phyloP scores from a whole-genome alignment of 2,113 vertebrate species.

The Eulacestoma nigropectus region DNA sequence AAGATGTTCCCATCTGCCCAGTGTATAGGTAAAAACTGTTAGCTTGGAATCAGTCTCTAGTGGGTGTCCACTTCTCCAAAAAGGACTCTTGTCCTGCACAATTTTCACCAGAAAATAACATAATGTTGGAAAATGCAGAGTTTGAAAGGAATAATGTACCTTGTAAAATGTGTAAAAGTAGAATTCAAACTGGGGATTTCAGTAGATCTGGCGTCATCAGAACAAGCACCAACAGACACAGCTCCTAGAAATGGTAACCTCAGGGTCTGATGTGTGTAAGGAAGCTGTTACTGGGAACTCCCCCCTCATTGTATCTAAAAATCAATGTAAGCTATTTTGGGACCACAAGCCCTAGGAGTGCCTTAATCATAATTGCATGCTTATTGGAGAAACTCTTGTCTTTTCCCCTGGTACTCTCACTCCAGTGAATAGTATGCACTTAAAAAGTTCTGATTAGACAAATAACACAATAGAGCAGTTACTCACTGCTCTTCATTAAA shows the following conservation, averaged over 20 bases:
- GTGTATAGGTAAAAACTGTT: constrained; percentile 78
- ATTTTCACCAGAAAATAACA: neutral
- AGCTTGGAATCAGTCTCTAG: neutral
- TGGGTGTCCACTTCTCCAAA: neutral
- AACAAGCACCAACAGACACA: neutral
- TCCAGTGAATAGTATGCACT: neutral
- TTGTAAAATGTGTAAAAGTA: neutral
- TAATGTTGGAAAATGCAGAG: neutral
- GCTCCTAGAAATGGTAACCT: neutral
- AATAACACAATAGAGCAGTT: neutral
- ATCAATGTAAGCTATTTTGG: neutral
- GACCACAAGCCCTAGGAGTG: neutral
- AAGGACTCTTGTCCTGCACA: neutral
- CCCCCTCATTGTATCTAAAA: neutral
- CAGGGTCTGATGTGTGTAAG: neutral
- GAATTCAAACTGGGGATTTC: neutral
- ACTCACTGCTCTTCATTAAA: constrained; percentile 2
- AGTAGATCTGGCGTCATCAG: neutral
- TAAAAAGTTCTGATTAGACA: constrained; percentile 27
- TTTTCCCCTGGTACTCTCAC: neutral
- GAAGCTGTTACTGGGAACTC: neutral
- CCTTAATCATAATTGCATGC: constrained; percentile 1
- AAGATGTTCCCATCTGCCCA: constrained; percentile 81
- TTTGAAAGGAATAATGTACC: neutral
- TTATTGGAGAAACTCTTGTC: constrained; percentile 7